phyloP scores from a whole-genome alignment of 2,113 vertebrate genomes.

The Anarhynchus alexandrinus region DNA sequence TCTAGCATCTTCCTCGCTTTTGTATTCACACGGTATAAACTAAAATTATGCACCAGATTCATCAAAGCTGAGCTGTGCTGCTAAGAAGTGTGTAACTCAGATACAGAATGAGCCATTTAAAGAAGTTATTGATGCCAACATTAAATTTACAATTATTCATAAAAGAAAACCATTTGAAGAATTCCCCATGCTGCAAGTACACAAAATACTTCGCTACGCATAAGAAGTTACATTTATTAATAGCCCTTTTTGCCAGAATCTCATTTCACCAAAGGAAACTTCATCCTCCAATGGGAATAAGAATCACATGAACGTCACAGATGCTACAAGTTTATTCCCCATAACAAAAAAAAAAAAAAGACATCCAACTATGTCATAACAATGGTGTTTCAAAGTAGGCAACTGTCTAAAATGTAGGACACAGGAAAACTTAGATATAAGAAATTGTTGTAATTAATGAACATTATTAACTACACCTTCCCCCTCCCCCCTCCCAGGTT shows the following conservation, averaged over 20 bases:
- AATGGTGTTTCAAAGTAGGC: neutral
- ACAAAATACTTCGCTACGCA: constrained; percentile 63
- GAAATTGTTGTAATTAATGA: neutral
- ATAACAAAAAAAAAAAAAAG: neutral
- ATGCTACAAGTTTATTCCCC: neutral
- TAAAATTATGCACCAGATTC: constrained; percentile 55
- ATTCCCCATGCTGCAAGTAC: constrained; percentile 63
- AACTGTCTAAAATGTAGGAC: neutral
- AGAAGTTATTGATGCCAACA: constrained; percentile 67
- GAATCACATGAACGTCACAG: constrained; percentile 19
- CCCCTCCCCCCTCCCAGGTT: neutral
- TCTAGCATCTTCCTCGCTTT: constrained; percentile 21
- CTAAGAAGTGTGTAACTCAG: constrained; percentile 59
- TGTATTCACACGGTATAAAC: neutral
- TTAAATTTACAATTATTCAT: constrained; percentile 75
- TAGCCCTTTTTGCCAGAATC: constrained; percentile 39
- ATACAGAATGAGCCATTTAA: constrained; percentile 59
- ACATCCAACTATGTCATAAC: neutral
- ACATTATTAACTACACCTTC: neutral
- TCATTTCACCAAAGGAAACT: constrained; percentile 63
- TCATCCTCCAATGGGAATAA: constrained; percentile 57
- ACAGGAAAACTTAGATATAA: neutral
- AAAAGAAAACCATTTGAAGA: constrained; percentile 69
- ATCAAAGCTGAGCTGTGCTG: constrained; percentile 49
- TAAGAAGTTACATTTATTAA: constrained; percentile 70